phyloP scores from a whole-genome alignment of 2,797 vertebrate genomes.

The Taenioides sp. region DNA sequence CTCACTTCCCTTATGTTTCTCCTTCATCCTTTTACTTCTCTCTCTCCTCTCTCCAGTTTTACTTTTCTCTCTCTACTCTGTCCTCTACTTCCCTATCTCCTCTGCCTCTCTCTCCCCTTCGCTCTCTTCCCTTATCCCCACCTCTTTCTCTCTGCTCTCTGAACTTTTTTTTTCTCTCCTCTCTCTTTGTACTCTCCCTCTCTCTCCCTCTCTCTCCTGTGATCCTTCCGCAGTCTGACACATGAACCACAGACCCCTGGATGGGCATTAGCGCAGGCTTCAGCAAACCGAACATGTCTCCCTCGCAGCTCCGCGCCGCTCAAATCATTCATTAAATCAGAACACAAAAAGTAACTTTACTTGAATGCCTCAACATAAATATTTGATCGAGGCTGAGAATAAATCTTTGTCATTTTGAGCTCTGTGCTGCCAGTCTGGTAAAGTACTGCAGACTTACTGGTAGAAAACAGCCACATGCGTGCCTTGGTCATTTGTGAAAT shows the following conservation, averaged over 20 bases:
- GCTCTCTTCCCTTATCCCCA: background rate
- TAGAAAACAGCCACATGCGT: slow-evolving; percentile 75
- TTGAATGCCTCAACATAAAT: slow-evolving; percentile 94
- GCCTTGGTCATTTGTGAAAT: slow-evolving; percentile 91
- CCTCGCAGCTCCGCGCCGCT: slow-evolving; percentile 80
- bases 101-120: background rate
- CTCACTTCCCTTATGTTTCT: no score
- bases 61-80: background rate
- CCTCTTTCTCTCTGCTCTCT: background rate
- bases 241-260: slow-evolving; percentile 85
- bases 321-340: slow-evolving; percentile 99
- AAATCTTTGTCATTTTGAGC: slow-evolving; percentile 93
- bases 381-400: slow-evolving; percentile 94
- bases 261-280: slow-evolving; percentile 90
- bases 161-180: background rate
- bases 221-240: slow-evolving; percentile 90
- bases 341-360: slow-evolving; percentile 99
- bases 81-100: background rate
- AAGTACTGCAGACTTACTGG: slow-evolving; percentile 54
- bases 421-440: slow-evolving; percentile 40
- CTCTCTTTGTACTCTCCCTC: slow-evolving; percentile 50
- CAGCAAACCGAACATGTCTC: slow-evolving; percentile 86
- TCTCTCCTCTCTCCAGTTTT: background rate
- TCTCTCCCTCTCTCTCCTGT: slow-evolving; percentile 66
- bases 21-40: background rate